phyloP scores from a whole-genome alignment of 2,888 invertebrate species.

The Athalia cordata region DNA sequence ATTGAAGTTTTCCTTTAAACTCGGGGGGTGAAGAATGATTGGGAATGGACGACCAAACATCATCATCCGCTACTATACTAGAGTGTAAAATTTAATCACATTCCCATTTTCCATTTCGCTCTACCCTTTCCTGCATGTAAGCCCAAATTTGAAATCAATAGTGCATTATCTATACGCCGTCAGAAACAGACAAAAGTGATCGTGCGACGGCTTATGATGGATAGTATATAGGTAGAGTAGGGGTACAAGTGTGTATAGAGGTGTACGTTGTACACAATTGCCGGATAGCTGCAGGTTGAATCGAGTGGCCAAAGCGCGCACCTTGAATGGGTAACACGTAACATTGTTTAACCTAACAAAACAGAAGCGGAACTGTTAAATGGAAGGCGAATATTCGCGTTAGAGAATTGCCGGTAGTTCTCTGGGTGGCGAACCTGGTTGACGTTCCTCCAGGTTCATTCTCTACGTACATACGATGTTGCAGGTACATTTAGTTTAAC shows the following conservation, averaged over 20 bases:
- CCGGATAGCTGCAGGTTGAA: too few relatives aligned
- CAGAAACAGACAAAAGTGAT: constrained; percentile 27
- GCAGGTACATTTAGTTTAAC: too few relatives aligned
- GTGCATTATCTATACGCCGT: constrained; percentile 5
- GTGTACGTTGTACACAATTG: too few relatives aligned
- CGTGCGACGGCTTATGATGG: constrained; percentile 15
- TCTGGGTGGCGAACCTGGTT: neutral
- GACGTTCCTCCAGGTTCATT: neutral
- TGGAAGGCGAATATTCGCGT: constrained; percentile 21
- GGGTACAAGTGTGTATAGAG: neutral
- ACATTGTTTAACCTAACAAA: constrained; percentile 34
- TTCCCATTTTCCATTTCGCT: neutral
- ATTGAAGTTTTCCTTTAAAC: too few relatives aligned
- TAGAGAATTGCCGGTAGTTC: constrained; percentile 21
- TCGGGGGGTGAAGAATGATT: too few relatives aligned
- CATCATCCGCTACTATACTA: too few relatives aligned
- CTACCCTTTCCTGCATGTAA: neutral
- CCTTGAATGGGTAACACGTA: constrained; percentile 31
- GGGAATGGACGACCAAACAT: too few relatives aligned
- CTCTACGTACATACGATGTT: too few relatives aligned
- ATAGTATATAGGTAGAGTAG: constrained; percentile 17
- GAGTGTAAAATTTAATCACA: neutral
- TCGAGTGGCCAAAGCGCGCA: neutral
- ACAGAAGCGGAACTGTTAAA: constrained; percentile 30
- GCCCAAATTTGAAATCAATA: neutral